phyloP scores from a whole-genome alignment of 2,797 vertebrate species.

The Myotis findleyi region DNA sequence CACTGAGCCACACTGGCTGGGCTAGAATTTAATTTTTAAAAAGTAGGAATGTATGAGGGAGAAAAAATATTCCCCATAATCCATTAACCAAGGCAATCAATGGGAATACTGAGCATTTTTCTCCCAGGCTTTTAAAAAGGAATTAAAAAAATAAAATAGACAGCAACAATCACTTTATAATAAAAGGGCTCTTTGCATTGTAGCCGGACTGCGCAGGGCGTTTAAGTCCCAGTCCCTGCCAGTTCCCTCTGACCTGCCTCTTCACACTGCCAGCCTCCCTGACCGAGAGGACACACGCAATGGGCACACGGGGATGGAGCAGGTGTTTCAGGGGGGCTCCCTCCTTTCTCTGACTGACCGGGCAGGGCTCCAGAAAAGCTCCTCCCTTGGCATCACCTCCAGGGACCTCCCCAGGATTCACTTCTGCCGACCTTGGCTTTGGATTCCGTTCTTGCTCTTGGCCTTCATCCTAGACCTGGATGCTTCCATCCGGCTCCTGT shows the following conservation, averaged over 20 bases:
- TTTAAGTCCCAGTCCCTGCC: background rate
- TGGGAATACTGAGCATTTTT: slow-evolving; percentile 50
- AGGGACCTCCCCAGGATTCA: background rate
- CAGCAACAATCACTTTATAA: background rate
- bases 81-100: slow-evolving; percentile 76
- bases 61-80: slow-evolving; percentile 37
- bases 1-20: too few relatives aligned
- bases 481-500: background rate
- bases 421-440: background rate
- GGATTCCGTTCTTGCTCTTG: background rate
- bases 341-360: background rate
- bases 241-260: background rate
- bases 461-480: background rate
- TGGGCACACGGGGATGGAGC: fast-evolving
- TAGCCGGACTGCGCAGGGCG: background rate
- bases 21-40: slow-evolving; percentile 57
- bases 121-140: slow-evolving; percentile 69
- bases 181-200: slow-evolving; percentile 12
- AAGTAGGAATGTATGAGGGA: slow-evolving; percentile 54
- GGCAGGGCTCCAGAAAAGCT: background rate
- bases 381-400: background rate
- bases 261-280: background rate
- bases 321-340: background rate
- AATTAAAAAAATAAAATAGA: slow-evolving; percentile 54
- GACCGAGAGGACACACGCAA: background rate